These are phyloP conservation scores for Lepeophtheirus nordmannii DNA, from an alignment of 2,888 invertebrate genomes.

Conservation along the genomic window DNA sequence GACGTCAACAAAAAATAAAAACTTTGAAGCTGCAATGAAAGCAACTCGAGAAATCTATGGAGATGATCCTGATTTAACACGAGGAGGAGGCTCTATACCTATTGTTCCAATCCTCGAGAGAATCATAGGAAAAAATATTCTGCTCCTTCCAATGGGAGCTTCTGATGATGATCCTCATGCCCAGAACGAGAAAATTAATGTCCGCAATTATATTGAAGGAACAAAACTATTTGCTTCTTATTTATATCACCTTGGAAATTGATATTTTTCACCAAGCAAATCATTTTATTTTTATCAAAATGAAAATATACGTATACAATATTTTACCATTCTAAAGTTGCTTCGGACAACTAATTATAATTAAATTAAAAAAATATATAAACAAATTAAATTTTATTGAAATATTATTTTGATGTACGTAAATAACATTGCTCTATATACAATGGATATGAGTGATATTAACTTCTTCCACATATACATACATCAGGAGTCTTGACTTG, in stretches of 20 bases:
- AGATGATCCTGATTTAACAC: slow-evolving; percentile 78
- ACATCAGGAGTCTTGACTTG: no score
- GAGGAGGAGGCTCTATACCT: slow-evolving; percentile 95
- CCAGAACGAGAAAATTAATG: slow-evolving; percentile 88
- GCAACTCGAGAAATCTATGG: slow-evolving; percentile 72
- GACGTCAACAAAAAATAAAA: slow-evolving; percentile 75
- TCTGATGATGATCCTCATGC: slow-evolving; percentile 97
- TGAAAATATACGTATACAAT: no score
- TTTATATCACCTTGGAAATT: not conserved
- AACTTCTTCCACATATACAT: no score
- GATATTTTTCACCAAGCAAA: no score
- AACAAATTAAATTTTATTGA: no score
- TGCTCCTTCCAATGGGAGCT: slow-evolving; percentile 83
- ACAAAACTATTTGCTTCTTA: not conserved
- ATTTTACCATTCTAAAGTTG: no score
- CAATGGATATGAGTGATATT: no score
- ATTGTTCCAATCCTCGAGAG: slow-evolving; percentile 77
- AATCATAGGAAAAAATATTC: slow-evolving; percentile 77
- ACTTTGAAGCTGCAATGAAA: slow-evolving; percentile 69
- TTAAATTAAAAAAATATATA: no score
- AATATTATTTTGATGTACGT: no score
- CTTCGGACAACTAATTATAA: no score
- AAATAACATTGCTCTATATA: no score
- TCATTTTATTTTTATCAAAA: no score
- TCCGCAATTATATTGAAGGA: slow-evolving; percentile 81